These are phyloP conservation scores for Drosophila rubida DNA, from an alignment of 2,888 invertebrate genomes.

Conservation along the genomic window DNA sequence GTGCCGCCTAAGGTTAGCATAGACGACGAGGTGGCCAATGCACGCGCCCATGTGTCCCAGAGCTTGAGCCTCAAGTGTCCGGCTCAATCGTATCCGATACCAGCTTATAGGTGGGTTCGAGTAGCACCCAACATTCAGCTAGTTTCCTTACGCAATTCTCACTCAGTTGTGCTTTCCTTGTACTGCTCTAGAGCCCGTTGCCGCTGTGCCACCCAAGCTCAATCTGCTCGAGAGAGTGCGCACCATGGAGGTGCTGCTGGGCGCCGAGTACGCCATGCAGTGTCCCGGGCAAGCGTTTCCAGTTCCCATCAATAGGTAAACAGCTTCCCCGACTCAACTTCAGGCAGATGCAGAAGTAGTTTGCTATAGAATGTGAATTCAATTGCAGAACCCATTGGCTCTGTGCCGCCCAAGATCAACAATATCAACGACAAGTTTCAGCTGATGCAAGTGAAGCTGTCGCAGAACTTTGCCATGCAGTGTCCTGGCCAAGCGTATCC, in stretches of 20 bases:
- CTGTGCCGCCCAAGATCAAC: constrained; percentile 87
- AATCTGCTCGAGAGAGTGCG: constrained; percentile 88
- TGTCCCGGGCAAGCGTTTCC: constrained; percentile 92
- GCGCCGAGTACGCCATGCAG: constrained; percentile 87
- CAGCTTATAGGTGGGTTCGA: constrained; percentile 88
- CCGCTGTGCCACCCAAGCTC: constrained; percentile 87
- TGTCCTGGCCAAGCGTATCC: constrained; percentile 92
- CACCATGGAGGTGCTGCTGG: constrained; percentile 85
- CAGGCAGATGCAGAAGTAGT: constrained; percentile 87
- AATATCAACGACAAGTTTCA: constrained; percentile 86
- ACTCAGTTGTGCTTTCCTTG: neutral
- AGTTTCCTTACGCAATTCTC: constrained; percentile 18
- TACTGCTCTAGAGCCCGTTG: constrained; percentile 85
- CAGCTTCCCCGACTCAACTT: constrained; percentile 88
- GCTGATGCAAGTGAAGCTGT: constrained; percentile 68
- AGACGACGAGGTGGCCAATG: constrained; percentile 83
- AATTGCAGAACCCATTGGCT: constrained; percentile 85
- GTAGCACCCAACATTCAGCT: constrained; percentile 67
- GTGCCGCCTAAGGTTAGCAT: constrained; percentile 88
- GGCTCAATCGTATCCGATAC: constrained; percentile 91
- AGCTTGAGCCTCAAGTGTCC: constrained; percentile 89
- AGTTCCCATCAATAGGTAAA: constrained; percentile 85
- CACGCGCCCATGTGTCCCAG: constrained; percentile 65
- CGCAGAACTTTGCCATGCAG: constrained; percentile 87
- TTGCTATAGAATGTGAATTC: neutral